Evolutionary conservation across 2,888 invertebrate genomes (phyloP).

Genomic region (Drosophila melanosoma): DNA sequence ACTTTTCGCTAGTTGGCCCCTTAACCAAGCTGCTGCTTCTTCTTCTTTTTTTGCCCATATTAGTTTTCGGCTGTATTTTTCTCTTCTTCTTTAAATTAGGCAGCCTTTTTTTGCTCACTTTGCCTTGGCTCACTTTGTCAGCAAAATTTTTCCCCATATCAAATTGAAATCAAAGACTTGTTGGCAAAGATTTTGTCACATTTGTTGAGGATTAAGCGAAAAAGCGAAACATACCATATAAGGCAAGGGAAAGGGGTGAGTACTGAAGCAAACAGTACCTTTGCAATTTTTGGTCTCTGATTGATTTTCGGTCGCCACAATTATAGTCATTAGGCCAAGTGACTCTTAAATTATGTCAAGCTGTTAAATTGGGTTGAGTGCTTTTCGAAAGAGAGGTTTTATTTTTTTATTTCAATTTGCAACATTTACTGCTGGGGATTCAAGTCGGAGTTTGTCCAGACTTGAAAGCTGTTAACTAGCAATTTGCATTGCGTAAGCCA

Average conservation of each 20-base stretch:
- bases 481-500: constrained; percentile 10
- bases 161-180: constrained; percentile 25
- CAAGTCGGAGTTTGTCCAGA: neutral
- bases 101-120: neutral
- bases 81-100: constrained; percentile 6
- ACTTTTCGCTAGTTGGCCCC: constrained; percentile 41
- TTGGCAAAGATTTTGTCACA: constrained; percentile 62
- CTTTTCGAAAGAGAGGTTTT: constrained; percentile 8
- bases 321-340: constrained; percentile 56
- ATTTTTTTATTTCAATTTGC: neutral
- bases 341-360: constrained; percentile 54
- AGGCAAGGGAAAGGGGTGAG: neutral
- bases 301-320: constrained; percentile 38
- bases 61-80: constrained; percentile 10
- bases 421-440: neutral
- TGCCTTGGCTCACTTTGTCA: constrained; percentile 12
- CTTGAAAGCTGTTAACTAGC: constrained; percentile 11
- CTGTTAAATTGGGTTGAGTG: constrained; percentile 27
- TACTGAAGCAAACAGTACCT: neutral
- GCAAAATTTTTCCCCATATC: constrained; percentile 15
- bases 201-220: constrained; percentile 33
- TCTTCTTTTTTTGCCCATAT: constrained; percentile 2
- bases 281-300: constrained; percentile 23
- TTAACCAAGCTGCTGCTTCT: constrained; percentile 28
- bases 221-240: constrained; percentile 20